A percentile compares a stretch with the other conserved stretches of the same genome.
These are phyloP conservation scores for Antheraea yamamai DNA, from an alignment of 2,888 invertebrate genomes.

Conservation along the genomic window DNA sequence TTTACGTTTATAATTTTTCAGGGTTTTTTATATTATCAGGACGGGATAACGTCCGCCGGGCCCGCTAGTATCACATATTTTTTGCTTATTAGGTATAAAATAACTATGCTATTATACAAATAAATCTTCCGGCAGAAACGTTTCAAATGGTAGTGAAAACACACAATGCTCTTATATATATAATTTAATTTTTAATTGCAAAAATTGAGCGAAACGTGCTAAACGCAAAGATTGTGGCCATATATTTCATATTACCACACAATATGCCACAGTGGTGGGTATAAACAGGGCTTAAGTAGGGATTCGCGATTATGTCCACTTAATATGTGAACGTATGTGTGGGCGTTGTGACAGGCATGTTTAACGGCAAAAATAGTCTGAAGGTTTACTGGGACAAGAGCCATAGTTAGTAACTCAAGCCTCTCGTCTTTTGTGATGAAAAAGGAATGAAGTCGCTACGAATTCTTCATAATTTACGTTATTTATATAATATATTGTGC, in stretches of 20 bases:
- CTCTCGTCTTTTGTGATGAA: background rate
- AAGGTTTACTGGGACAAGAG: background rate
- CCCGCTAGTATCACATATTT: too few species aligned
- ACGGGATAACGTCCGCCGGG: too few species aligned
- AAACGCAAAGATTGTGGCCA: background rate
- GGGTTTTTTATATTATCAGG: too few species aligned
- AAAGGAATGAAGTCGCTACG: background rate
- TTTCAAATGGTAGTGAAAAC: too few species aligned
- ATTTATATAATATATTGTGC: background rate
- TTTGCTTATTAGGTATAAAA: too few species aligned
- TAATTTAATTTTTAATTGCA: too few species aligned
- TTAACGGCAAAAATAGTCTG: background rate
- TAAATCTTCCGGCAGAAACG: too few species aligned
- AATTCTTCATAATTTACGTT: background rate
- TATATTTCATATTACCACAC: background rate
- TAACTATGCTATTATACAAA: too few species aligned
- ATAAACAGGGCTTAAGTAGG: background rate
- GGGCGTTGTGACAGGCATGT: background rate
- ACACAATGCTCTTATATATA: too few species aligned
- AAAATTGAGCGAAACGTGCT: background rate
- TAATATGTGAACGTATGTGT: background rate
- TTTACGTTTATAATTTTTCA: too few species aligned
- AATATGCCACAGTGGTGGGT: background rate
- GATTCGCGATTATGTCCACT: constrained; percentile 1
- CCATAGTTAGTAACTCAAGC: background rate